These are phyloP conservation scores for Odontomyia ornata DNA, from an alignment of 2,888 invertebrate genomes.

Conservation along the genomic window DNA sequence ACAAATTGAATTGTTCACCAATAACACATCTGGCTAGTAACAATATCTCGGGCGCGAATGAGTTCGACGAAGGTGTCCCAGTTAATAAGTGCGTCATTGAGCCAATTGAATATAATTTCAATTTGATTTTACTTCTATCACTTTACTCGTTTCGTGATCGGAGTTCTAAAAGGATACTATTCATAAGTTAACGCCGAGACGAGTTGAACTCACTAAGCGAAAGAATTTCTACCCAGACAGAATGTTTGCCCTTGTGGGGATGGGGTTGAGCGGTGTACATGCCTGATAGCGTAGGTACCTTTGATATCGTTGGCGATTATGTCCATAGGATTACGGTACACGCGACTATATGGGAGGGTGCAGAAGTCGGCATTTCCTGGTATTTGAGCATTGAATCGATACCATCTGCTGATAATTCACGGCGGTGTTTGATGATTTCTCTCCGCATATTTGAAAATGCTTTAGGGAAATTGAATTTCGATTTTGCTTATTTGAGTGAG, in stretches of 20 bases:
- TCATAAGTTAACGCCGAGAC: not conserved
- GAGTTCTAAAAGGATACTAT: constrained; percentile 21
- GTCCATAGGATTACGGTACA: not conserved
- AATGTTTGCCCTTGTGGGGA: too few species aligned
- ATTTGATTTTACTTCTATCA: constrained; percentile 37
- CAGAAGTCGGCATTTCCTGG: too few species aligned
- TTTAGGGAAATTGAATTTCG: constrained; percentile 22
- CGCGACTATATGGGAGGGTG: too few species aligned
- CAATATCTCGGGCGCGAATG: too few species aligned
- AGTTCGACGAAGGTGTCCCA: not conserved
- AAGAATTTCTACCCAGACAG: not conserved
- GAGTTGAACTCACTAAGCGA: not conserved
- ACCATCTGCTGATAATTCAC: constrained; percentile 31
- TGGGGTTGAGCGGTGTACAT: not conserved
- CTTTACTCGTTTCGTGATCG: constrained; percentile 24
- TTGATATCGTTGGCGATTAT: not conserved
- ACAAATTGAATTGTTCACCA: too few species aligned
- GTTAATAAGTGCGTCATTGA: not conserved
- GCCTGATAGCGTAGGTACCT: not conserved
- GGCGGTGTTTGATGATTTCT: constrained; percentile 18
- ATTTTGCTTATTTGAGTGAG: not conserved
- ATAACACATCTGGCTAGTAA: too few species aligned
- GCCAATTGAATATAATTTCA: constrained; percentile 34
- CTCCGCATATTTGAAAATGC: constrained; percentile 2
- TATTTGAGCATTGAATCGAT: constrained; percentile 31